Percentiles rank a stretch among this genome's conserved stretches.
These are phyloP conservation scores for Cephalopachus bancanus DNA, from an alignment of 2,797 vertebrate species.

Conservation along the genomic window DNA sequence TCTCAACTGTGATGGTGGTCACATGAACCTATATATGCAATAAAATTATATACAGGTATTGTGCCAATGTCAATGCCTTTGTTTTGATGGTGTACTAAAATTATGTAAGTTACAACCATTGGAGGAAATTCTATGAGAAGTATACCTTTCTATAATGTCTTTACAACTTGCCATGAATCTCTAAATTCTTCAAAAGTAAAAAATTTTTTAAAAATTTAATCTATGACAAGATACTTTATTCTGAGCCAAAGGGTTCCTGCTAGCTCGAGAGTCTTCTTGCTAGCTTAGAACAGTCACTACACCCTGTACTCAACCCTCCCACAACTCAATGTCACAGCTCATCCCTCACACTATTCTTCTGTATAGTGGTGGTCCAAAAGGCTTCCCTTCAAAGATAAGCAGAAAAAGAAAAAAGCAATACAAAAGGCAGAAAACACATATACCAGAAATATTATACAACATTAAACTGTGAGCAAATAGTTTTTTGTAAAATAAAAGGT, in stretches of 20 bases:
- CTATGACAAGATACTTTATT: not conserved
- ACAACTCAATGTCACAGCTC: not conserved
- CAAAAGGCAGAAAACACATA: not conserved
- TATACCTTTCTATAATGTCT: not conserved
- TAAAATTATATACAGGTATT: not conserved
- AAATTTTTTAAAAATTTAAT: not conserved
- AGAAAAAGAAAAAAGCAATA: not conserved
- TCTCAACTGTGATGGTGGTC: not conserved
- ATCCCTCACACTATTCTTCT: not conserved
- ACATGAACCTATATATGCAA: not conserved
- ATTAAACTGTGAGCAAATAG: not conserved
- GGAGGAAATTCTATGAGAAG: not conserved
- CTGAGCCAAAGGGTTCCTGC: constrained; percentile 3
- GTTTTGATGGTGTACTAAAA: not conserved
- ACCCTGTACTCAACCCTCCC: not conserved
- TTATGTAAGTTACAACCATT: not conserved
- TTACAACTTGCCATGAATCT: not conserved
- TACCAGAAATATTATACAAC: not conserved
- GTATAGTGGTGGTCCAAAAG: not conserved
- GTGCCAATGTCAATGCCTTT: not conserved
- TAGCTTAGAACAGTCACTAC: not conserved
- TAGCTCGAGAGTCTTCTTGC: not conserved
- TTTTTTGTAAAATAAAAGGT: not conserved
- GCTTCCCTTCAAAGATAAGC: not conserved
- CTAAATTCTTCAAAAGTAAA: not conserved